These are phyloP conservation scores for Cettia cetti DNA, from an alignment of 2,113 vertebrate genomes.

Conservation along the genomic window DNA sequence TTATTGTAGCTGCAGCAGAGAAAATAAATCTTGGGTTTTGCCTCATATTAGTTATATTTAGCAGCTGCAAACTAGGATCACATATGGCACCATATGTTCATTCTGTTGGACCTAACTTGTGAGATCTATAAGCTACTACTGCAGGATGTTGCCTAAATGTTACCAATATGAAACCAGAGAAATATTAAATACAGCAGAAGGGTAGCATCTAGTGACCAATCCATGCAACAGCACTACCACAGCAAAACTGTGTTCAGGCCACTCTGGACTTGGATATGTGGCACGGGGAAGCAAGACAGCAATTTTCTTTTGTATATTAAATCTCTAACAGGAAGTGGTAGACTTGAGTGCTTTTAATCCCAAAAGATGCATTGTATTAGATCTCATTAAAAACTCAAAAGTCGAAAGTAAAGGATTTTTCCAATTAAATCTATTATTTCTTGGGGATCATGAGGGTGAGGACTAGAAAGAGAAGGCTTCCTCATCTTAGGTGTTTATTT, in stretches of 20 bases:
- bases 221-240: background rate
- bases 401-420: background rate
- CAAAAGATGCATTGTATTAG: background rate
- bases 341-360: background rate
- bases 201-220: constrained; percentile 40
- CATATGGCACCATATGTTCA: background rate
- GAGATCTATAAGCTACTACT: background rate
- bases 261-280: background rate
- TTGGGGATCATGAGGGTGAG: background rate
- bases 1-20: background rate
- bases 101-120: background rate
- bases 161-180: background rate
- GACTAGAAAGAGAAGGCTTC: background rate
- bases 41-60: background rate
- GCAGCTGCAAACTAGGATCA: background rate
- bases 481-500: background rate
- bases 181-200: background rate
- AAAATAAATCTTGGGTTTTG: background rate
- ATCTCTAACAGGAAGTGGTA: background rate
- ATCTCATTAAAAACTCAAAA: background rate
- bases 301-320: background rate
- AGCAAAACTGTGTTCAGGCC: background rate
- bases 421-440: background rate
- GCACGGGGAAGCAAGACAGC: background rate
- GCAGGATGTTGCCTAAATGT: background rate